phyloP scores from a whole-genome alignment of 2,797 vertebrate species.

The Lerista edwardsae region DNA sequence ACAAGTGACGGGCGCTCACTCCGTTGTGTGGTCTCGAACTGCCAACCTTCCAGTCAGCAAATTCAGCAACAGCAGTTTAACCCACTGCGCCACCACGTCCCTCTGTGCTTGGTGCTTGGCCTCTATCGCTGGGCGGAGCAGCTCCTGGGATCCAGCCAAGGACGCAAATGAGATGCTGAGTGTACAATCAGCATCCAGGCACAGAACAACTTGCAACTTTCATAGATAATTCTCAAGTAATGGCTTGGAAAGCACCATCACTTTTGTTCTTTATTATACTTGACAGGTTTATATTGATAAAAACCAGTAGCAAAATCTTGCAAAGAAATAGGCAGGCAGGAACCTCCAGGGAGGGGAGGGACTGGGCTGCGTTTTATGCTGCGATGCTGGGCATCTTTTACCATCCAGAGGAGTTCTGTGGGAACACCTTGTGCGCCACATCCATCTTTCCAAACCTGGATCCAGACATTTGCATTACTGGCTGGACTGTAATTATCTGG shows the following conservation, averaged over 20 bases:
- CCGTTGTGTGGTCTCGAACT: no score
- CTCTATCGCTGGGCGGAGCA: not conserved
- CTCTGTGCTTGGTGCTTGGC: no score
- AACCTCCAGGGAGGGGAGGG: slow-evolving; percentile 1
- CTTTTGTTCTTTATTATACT: slow-evolving; percentile 56
- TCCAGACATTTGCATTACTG: no score
- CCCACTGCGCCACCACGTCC: no score
- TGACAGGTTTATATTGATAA: slow-evolving; percentile 62
- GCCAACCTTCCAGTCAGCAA: no score
- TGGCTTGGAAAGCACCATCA: slow-evolving; percentile 53
- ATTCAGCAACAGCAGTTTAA: no score
- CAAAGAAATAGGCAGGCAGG: slow-evolving; percentile 4
- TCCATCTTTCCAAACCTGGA: not conserved
- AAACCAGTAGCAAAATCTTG: slow-evolving; percentile 10
- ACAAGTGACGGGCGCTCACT: no score
- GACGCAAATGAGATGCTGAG: slow-evolving; percentile 43
- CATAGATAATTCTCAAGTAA: slow-evolving; percentile 63
- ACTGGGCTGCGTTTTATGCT: slow-evolving; percentile 31
- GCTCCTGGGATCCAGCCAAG: slow-evolving; percentile 16
- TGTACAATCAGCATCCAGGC: slow-evolving; percentile 36
- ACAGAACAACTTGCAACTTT: slow-evolving; percentile 51
- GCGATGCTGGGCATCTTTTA: slow-evolving; percentile 2
- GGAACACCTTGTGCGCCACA: no score
- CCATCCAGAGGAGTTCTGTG: slow-evolving; percentile 37
- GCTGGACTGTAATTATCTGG: no score